Evolutionary conservation across 2,888 invertebrate species (phyloP), one percentile per base, ranked within the genome.

Genomic region (Xanthorhoe spadicearia): DNA sequence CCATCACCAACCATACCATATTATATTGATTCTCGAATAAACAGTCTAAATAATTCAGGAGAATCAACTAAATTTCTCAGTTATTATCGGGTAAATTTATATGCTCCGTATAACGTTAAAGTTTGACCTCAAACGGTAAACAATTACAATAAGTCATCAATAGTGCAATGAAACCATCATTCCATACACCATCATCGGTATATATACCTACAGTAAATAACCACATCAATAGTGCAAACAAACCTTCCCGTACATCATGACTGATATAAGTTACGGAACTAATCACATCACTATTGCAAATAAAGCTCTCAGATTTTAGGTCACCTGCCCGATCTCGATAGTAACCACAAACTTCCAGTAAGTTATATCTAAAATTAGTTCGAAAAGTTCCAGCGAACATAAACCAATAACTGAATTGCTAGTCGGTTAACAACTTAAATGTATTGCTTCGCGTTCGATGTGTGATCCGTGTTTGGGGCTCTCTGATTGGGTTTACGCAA

Each of bases 291-390:
- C 48, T 49, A 57, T 28, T 48, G 28, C 18, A 54, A 32, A 32
- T 32, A 32, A 53, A 35, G 49, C 43, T 43, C 32, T n/a, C 10
- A 51, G 55, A 32, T 55, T 56, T 51, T 1, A 53, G 32, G 54
- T 50, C 15, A 54, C 58, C 64, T 23, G 54, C 56, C 56, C 57
- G 48, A 32, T 32, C 48, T 32, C 32, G 48, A 49, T 23, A 23
- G 13, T 51, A 57, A 57, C 57, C 17, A 17, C 46, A 46, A 46
- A 46, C 23, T 28, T 46, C 23, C 43, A 55, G 55, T 9, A 56
- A 23, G 51, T 23, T 51, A 10, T 23, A 51, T 50, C 38, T 59
- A 43, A 59, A 19, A 59, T 59, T 59, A 51, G 59, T 59, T 59
- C 35, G 15, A 43, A 17, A 59, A 59, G 51, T 59, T 38, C 15